These are phyloP conservation scores for Sebastiscus albofasciatus DNA, from an alignment of 2,797 vertebrate species.

Conservation along the genomic window DNA sequence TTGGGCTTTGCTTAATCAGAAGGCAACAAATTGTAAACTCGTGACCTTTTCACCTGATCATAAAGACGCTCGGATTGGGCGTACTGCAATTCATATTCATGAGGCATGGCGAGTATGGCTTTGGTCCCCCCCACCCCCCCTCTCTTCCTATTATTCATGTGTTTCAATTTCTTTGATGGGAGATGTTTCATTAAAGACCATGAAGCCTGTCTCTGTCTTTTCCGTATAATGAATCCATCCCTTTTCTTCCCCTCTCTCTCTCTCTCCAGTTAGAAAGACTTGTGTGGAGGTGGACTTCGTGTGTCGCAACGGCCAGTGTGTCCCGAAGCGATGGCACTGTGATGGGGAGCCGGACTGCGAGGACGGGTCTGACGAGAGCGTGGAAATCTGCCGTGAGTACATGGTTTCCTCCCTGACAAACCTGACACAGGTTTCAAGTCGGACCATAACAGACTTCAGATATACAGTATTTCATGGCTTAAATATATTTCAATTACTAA, in stretches of 20 bases:
- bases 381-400: conserved; percentile 94
- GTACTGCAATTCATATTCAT: conserved; percentile 5
- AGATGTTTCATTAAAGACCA: conserved; percentile 2
- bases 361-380: conserved; percentile 92
- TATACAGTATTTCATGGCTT: not conserved
- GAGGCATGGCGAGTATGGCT: not conserved
- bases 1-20: not conserved
- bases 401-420: not conserved
- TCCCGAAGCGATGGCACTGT: conserved; percentile 96
- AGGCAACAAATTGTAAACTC: not conserved
- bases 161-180: not conserved
- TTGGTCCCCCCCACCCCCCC: not conserved
- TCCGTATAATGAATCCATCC: not conserved
- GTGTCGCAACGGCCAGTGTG: conserved; percentile 93
- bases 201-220: not conserved
- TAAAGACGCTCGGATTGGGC: not conserved
- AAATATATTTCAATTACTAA: not conserved
- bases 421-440: not conserved
- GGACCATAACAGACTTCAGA: not conserved
- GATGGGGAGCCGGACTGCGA: conserved; percentile 97
- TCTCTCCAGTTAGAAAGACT: conserved; percentile 89
- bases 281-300: conserved; percentile 91
- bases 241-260: not conserved
- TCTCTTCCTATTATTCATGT: not conserved
- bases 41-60: not conserved